Evolutionary conservation across 2,797 vertebrate species (phyloP), one percentile per base, ranked within the genome.

Genomic region (Labeo calbasu): DNA sequence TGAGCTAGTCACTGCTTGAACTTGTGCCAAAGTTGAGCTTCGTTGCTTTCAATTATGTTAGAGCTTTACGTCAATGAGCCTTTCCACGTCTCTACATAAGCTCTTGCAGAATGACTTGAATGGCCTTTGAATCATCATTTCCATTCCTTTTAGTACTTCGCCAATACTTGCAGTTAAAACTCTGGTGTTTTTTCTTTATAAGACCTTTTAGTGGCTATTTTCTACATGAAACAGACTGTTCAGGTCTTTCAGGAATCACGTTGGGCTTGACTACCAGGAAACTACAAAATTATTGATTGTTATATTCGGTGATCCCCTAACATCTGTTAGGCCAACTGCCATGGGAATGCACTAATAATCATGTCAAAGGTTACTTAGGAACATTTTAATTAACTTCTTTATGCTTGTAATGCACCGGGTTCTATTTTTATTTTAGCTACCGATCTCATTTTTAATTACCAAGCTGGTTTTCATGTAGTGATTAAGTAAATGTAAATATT

Each of bases 261-360:
- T 40, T 51, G 19, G 40, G 59, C 73, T 75, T 51, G n/a, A 40
- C 36, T n/a, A 32, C 11, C 5, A 2, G 4, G 61, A 25, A 50
- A 36, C 69, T 68, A 43, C 51, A 50, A 25, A 79, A n/a, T 19
- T 76, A 82, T 85, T 79, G 68, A 70, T 85, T 79, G 71, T 61
- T 85, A 66, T 21, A 57, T 82, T 82, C 32, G 14, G 36, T 65
- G 59, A 77, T 80, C 19, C 36, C 32, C 25, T 80, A 50, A 69
- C 86, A 84, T 86, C 69, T 84, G 82, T 61, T 61, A 21, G 65
- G 4, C 82, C 78, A 86, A 61, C 82, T 84, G 82, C 65, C 71
- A 71, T 40, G 46, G 40, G 66, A 73, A 73, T 65, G 59, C 57
- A 65, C 8, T 53, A 19, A 25, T 71, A 73, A 36, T 36, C 5